Evolutionary conservation across 2,113 vertebrate genomes (phyloP), one percentile per base, ranked within the genome.

Genomic region (Heloderma charlesbogerti): DNA sequence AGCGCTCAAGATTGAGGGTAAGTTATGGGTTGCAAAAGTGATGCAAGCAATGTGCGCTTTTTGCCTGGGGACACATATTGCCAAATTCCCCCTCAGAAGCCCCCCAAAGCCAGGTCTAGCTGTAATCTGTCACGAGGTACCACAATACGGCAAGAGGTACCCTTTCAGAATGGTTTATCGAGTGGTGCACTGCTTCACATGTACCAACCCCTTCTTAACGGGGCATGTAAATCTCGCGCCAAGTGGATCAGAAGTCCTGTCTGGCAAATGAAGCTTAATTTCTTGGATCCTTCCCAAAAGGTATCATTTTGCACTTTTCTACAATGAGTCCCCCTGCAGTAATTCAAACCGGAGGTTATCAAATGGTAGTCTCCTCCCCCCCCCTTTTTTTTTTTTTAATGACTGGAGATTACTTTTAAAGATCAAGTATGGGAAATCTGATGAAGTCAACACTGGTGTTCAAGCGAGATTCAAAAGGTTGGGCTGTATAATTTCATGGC

Each of bases 401-500:
- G 71, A 71, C 54, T 78, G 66, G 48, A 84, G 40, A 34, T 45
- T 7, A 75, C 40, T 71, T 87, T 84, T 89, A 84, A 84, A 63
- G 43, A 45, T 69, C 57, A 80, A n/a, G 10, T 60, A 25, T 74
- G 83, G 40, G 84, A 71, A 72, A 87, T 88, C 74, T 57, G 84
- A 57, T 86, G 66, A 69, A 77, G 71, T 81, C 86, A 87, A 10
- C n/a, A 87, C 66, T 20, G 48, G 27, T 12, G n/a, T 27, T 57
- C 51, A 80, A 79, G 54, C 2, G 57, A 60, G 51, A 86, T 84
- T 87, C 31, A 27, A 88, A 91, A 16, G 54, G 71, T 22, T 29
- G 72, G 34, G n/a, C 81, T 51, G 43, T 88, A 83, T 34, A 69
- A 91, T 84, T 88, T 88, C 80, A 88, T 6, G 63, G 88, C 18